Evolutionary conservation across 2,113 vertebrate genomes (phyloP).

Genomic region (Ptychochromis oligacanthus): DNA sequence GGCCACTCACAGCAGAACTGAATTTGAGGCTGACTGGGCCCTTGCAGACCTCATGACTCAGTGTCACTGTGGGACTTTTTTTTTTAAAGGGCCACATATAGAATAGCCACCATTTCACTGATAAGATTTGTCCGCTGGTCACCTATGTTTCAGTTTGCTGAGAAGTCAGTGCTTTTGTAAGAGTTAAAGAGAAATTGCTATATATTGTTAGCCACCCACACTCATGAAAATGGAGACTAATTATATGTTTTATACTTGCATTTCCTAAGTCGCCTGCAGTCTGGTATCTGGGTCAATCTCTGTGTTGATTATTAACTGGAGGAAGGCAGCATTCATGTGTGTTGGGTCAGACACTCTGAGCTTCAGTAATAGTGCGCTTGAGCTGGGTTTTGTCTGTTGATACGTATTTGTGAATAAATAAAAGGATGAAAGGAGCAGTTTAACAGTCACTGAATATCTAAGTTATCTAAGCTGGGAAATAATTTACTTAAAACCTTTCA

Average conservation of each 20-base stretch:
- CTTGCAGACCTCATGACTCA: slow-evolving; percentile 19
- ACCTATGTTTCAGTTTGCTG: background rate
- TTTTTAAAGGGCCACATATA: slow-evolving; percentile 7
- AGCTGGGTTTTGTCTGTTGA: background rate
- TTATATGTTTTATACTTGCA: background rate
- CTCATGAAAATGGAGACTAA: background rate
- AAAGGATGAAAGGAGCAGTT: background rate
- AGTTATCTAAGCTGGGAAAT: background rate
- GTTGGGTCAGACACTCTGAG: background rate
- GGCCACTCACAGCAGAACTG: slow-evolving; percentile 33
- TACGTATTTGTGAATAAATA: background rate
- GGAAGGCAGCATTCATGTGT: background rate
- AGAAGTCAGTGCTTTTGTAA: background rate
- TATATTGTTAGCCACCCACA: background rate
- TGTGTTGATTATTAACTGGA: slow-evolving; percentile 45
- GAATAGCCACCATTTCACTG: background rate
- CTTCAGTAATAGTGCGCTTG: background rate
- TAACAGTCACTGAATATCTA: background rate
- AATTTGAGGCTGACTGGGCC: slow-evolving; percentile 3
- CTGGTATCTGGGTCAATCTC: slow-evolving; percentile 40
- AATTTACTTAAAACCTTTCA: background rate
- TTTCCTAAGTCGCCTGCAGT: background rate
- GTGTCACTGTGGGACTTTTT: background rate
- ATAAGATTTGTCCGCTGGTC: background rate
- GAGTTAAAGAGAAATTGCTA: background rate